phyloP scores from a whole-genome alignment of 2,797 vertebrate species.

The Momotus momota region DNA sequence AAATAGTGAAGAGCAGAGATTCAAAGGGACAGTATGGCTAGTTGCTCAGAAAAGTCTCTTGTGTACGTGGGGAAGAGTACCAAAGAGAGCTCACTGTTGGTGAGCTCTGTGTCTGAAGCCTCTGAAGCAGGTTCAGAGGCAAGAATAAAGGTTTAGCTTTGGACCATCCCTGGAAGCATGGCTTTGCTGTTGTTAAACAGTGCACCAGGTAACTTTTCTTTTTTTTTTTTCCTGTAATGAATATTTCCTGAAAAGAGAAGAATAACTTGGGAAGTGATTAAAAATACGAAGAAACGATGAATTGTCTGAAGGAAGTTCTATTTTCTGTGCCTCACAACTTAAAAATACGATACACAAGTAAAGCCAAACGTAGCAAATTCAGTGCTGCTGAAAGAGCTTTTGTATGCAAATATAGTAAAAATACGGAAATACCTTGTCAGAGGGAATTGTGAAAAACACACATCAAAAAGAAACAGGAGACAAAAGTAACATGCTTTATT shows the following conservation, averaged over 20 bases:
- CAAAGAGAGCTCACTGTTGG: background rate
- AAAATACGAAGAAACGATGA: background rate
- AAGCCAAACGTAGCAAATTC: background rate
- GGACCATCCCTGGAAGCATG: background rate
- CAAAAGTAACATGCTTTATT: background rate
- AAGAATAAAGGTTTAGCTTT: background rate
- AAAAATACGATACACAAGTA: background rate
- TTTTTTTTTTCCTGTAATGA: background rate
- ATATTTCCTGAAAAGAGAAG: background rate
- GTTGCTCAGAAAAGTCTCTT: background rate
- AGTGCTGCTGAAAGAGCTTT: background rate
- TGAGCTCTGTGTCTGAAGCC: background rate
- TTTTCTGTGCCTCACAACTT: background rate
- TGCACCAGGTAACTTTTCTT: background rate
- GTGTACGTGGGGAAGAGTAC: background rate
- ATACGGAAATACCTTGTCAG: background rate
- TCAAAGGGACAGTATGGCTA: background rate
- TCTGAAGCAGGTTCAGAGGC: background rate
- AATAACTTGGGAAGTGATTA: background rate
- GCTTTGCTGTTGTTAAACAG: background rate
- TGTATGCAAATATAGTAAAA: background rate
- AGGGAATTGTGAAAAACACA: background rate
- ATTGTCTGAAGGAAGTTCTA: background rate
- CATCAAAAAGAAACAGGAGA: background rate
- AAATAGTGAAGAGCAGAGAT: background rate